Evolutionary conservation across 2,113 vertebrate genomes (phyloP).

Genomic region (Lasiurus cinereus): DNA sequence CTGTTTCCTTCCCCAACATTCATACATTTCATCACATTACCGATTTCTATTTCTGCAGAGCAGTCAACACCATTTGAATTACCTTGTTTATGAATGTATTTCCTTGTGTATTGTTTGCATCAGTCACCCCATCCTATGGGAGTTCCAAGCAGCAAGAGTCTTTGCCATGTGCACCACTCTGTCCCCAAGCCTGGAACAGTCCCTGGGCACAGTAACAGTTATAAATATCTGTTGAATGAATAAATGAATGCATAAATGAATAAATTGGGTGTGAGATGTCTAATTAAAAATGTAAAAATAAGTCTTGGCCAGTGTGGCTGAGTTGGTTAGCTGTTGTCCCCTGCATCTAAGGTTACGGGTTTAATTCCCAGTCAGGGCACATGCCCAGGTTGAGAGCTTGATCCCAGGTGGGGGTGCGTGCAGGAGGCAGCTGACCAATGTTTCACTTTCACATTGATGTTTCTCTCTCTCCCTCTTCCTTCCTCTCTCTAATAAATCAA

Average conservation of each 20-base stretch:
- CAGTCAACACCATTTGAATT: not conserved
- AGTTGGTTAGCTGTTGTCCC: too few relatives aligned
- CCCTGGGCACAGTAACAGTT: not conserved
- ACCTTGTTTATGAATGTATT: not conserved
- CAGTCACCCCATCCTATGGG: not conserved
- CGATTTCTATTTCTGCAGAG: not conserved
- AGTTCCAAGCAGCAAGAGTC: not conserved
- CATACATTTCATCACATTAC: not conserved
- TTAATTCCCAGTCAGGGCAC: too few relatives aligned
- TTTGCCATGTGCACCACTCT: too few relatives aligned
- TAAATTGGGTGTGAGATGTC: not conserved
- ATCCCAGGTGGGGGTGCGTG: too few relatives aligned
- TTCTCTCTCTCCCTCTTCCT: too few relatives aligned
- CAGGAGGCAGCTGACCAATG: too few relatives aligned
- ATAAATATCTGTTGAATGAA: not conserved
- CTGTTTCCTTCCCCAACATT: not conserved
- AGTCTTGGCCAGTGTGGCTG: too few relatives aligned
- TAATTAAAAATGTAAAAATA: slow-evolving; percentile 20
- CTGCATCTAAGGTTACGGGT: too few relatives aligned
- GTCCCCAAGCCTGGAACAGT: not conserved
- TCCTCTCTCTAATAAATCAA: too few relatives aligned
- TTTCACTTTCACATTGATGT: too few relatives aligned
- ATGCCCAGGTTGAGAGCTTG: too few relatives aligned
- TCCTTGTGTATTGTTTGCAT: not conserved
- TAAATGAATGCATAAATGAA: not conserved